A percentile compares a stretch with the other conserved stretches of the same genome.
phyloP scores from a whole-genome alignment of 2,888 invertebrate species.

The Ramazzottius varieornatus region DNA sequence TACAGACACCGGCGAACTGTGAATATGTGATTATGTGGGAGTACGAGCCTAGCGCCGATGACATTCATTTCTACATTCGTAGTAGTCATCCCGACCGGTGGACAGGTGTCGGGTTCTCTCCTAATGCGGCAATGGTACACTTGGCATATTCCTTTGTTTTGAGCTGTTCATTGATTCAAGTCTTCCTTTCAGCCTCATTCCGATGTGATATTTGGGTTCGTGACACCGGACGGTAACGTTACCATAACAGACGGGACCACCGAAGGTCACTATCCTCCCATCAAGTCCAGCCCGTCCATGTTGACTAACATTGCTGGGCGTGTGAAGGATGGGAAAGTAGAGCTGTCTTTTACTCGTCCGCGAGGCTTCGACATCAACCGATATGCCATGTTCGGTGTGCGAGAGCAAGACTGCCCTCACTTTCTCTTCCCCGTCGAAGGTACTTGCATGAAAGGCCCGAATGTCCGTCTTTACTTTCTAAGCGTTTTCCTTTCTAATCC shows the following conservation, averaged over 20 bases:
- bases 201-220: not conserved
- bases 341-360: not conserved
- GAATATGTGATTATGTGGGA: conserved; percentile 57
- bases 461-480: too few relatives aligned
- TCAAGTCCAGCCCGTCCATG: not conserved
- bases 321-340: not conserved
- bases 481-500: too few relatives aligned
- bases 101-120: conserved; percentile 59
- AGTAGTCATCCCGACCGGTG: conserved; percentile 50
- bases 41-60: conserved; percentile 39
- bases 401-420: not conserved
- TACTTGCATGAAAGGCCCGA: too few relatives aligned
- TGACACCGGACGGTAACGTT: not conserved
- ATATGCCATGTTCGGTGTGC: not conserved
- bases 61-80: conserved; percentile 47
- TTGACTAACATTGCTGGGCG: not conserved
- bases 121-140: conserved; percentile 47
- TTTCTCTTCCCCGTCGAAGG: not conserved
- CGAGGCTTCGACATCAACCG: not conserved
- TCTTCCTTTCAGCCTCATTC: not conserved
- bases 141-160: not conserved
- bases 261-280: not conserved
- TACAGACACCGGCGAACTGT: conserved; percentile 26
- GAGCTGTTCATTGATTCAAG: not conserved
- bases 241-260: not conserved